Evolutionary conservation across 2,113 vertebrate species (phyloP).

Genomic region (Gobio gobio): DNA sequence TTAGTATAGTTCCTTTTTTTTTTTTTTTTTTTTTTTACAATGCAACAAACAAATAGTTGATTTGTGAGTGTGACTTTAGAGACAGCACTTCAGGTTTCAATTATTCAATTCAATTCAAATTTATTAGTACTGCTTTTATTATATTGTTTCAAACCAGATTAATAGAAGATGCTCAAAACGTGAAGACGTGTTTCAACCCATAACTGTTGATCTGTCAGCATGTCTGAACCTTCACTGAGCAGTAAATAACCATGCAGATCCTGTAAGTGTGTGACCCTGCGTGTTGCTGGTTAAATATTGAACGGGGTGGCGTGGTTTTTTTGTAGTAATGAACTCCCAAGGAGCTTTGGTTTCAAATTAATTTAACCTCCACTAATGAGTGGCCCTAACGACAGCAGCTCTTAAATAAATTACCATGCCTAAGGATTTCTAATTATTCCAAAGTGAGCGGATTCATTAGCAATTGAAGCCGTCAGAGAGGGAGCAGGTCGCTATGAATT

Average conservation of each 20-base stretch:
- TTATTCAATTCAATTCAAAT: no score
- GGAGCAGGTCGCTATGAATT: constrained; percentile 76
- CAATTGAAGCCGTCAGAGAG: constrained; percentile 81
- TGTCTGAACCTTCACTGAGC: not conserved
- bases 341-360: constrained; percentile 85
- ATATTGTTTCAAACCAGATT: no score
- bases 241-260: not conserved
- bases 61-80: not conserved
- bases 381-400: constrained; percentile 80
- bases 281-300: constrained; percentile 72
- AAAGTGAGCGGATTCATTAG: constrained; percentile 87
- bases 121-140: no score
- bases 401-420: constrained; percentile 87
- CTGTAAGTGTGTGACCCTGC: constrained; percentile 56
- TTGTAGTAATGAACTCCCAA: constrained; percentile 79
- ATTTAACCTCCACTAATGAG: constrained; percentile 88
- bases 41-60: not conserved
- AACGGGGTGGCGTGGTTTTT: constrained; percentile 72
- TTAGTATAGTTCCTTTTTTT: not conserved
- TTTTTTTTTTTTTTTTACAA: not conserved
- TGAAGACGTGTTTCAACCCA: no score
- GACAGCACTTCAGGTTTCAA: not conserved
- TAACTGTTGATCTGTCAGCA: not conserved
- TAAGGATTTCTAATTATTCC: constrained; percentile 88
- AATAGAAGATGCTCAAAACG: no score